A percentile compares a stretch with the other conserved stretches of the same genome.
phyloP scores from a whole-genome alignment of 2,113 vertebrate species.

The Tenrec ecaudatus region DNA sequence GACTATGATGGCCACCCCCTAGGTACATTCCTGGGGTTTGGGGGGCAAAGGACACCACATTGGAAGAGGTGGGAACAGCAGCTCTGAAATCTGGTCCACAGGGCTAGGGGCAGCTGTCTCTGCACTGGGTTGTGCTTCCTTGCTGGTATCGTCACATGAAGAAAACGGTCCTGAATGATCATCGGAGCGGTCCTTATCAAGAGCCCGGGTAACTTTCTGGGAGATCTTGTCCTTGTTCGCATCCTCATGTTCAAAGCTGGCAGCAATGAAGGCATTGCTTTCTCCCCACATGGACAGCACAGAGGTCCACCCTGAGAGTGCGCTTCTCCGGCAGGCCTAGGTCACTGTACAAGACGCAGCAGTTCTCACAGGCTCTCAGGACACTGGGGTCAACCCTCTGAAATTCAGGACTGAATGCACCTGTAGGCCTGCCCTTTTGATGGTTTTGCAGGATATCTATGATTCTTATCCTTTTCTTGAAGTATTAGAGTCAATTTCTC shows the following conservation, averaged over 20 bases:
- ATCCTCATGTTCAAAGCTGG: conserved; percentile 87
- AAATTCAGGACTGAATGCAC: conserved; percentile 90
- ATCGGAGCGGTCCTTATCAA: conserved; percentile 91
- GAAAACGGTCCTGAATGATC: conserved; percentile 91
- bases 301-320: conserved; percentile 94
- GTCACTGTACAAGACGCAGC: conserved; percentile 88
- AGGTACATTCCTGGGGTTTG: too few species aligned
- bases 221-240: conserved; percentile 84
- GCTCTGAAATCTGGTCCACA: conserved; percentile 70
- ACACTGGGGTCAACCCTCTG: conserved; percentile 89
- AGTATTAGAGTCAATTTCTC: conserved; percentile 78
- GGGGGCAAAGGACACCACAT: too few species aligned
- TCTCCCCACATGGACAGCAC: conserved; percentile 91
- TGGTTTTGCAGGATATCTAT: conserved; percentile 86
- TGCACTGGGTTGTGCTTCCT: conserved; percentile 67
- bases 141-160: conserved; percentile 90
- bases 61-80: too few species aligned
- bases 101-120: conserved; percentile 72
- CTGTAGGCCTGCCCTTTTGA: conserved; percentile 87
- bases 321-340: conserved; percentile 91
- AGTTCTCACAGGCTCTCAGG: conserved; percentile 88
- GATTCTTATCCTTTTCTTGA: conserved; percentile 81
- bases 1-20: too few species aligned
- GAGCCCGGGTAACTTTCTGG: conserved; percentile 88
- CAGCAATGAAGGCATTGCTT: conserved; percentile 90